phyloP scores from a whole-genome alignment of 2,888 invertebrate genomes.

The Toxonevra muliebris region DNA sequence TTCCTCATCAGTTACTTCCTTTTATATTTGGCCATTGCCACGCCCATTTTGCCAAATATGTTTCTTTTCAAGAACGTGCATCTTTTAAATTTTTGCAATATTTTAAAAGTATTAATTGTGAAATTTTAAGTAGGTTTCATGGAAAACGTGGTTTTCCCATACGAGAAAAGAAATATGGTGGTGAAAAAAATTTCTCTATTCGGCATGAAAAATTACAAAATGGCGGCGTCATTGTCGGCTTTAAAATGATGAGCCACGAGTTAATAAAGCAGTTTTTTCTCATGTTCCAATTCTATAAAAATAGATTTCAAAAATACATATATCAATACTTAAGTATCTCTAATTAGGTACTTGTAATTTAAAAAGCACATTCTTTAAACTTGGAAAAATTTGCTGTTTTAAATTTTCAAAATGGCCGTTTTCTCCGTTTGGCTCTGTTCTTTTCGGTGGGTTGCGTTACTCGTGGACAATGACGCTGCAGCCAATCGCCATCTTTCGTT shows the following conservation, averaged over 20 bases:
- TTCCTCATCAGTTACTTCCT: background rate
- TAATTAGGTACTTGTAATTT: no score
- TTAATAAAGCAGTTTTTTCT: no score
- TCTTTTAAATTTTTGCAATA: background rate
- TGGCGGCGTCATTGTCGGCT: constrained; percentile 42
- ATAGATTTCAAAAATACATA: no score
- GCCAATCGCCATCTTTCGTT: constrained; percentile 13
- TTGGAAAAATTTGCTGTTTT: background rate
- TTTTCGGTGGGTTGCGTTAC: constrained; percentile 7
- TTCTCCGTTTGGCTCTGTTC: background rate
- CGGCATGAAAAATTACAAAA: constrained; percentile 46
- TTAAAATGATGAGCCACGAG: background rate
- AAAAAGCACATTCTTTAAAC: background rate
- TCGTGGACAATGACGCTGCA: background rate
- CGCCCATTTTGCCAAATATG: background rate
- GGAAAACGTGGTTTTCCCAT: constrained; percentile 38
- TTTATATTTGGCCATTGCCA: background rate
- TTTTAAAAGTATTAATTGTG: background rate
- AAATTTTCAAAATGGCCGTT: constrained; percentile 27
- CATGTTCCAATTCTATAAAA: no score
- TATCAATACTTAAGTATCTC: no score
- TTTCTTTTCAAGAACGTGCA: background rate
- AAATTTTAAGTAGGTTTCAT: background rate
- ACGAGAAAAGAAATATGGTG: background rate
- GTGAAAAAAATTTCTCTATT: constrained; percentile 40